Evolutionary conservation across 2,797 vertebrate species (phyloP).

Genomic region (Anguilla marmorata): DNA sequence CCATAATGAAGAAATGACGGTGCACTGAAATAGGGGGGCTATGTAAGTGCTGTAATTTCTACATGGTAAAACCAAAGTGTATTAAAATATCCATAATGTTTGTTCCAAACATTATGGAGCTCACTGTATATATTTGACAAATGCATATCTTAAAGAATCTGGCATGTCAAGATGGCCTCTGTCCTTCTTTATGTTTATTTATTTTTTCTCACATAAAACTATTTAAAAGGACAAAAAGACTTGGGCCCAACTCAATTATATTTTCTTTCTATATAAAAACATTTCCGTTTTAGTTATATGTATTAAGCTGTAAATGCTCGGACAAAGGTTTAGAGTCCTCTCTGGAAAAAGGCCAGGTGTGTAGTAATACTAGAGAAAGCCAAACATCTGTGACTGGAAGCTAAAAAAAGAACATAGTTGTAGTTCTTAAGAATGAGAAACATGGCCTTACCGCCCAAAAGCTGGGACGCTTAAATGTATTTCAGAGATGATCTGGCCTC

Average conservation of each 20-base stretch:
- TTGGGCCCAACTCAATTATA: too few relatives aligned
- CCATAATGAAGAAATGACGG: too few relatives aligned
- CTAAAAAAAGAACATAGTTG: constrained; percentile 4
- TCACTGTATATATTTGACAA: too few relatives aligned
- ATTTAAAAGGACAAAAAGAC: neutral
- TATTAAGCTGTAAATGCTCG: neutral
- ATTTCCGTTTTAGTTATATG: neutral
- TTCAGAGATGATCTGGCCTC: constrained; percentile 2
- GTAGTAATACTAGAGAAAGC: neutral
- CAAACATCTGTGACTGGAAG: constrained; percentile 26
- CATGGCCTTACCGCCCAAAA: constrained; percentile 23
- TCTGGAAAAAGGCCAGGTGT: constrained; percentile 1
- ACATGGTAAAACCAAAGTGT: too few relatives aligned
- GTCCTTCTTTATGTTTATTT: too few relatives aligned
- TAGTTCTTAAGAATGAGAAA: constrained; percentile 21
- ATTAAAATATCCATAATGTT: too few relatives aligned
- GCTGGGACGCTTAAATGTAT: constrained; percentile 7
- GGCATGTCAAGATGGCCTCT: too few relatives aligned
- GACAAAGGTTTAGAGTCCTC: neutral
- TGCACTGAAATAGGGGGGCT: too few relatives aligned
- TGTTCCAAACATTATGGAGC: too few relatives aligned
- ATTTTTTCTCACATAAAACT: neutral
- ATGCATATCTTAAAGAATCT: too few relatives aligned
- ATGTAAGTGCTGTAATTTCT: too few relatives aligned
- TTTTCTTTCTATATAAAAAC: neutral